Conservation (phyloP, 2,888 invertebrate species). For the Conchocele bisecta region DNA sequence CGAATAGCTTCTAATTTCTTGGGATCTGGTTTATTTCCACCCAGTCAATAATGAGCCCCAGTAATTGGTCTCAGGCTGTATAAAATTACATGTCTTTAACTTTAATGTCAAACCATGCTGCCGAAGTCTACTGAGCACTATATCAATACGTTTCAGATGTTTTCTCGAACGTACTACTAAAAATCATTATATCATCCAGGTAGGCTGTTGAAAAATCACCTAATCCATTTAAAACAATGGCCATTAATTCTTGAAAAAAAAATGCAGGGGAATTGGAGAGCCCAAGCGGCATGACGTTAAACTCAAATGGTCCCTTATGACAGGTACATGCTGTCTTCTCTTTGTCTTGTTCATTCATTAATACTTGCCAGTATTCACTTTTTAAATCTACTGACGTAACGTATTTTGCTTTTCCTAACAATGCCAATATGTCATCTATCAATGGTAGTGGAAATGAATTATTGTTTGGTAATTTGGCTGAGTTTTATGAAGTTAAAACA, state of each 20-base stretch:
- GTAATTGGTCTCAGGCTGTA: constrained; percentile 36
- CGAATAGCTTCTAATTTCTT: constrained; percentile 27
- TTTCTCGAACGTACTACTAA: constrained; percentile 33
- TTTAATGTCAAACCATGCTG: constrained; percentile 29
- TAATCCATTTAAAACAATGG: constrained; percentile 29
- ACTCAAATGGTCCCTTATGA: constrained; percentile 34
- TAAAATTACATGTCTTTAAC: constrained; percentile 34
- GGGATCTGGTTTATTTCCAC: constrained; percentile 34
- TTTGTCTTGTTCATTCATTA: neutral
- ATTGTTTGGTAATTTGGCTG: constrained; percentile 16
- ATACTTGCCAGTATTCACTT: constrained; percentile 46
- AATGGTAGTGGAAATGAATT: constrained; percentile 24
- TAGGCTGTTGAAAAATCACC: constrained; percentile 41
- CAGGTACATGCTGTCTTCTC: constrained; percentile 17
- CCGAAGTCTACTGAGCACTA: constrained; percentile 36
- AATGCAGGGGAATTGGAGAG: constrained; percentile 28
- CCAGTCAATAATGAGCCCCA: constrained; percentile 28
- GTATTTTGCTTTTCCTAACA: constrained; percentile 31
- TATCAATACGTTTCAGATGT: constrained; percentile 36
- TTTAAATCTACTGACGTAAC: constrained; percentile 34
- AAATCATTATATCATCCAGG: constrained; percentile 55
- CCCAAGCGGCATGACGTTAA: constrained; percentile 38
- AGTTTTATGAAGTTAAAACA: constrained; percentile 9
- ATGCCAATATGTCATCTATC: constrained; percentile 12
- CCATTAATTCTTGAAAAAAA: constrained; percentile 37